Percentiles rank a stretch among this genome's conserved stretches.
Conservation (phyloP, 2,797 vertebrate genomes). For the Rhincodon typus region DNA sequence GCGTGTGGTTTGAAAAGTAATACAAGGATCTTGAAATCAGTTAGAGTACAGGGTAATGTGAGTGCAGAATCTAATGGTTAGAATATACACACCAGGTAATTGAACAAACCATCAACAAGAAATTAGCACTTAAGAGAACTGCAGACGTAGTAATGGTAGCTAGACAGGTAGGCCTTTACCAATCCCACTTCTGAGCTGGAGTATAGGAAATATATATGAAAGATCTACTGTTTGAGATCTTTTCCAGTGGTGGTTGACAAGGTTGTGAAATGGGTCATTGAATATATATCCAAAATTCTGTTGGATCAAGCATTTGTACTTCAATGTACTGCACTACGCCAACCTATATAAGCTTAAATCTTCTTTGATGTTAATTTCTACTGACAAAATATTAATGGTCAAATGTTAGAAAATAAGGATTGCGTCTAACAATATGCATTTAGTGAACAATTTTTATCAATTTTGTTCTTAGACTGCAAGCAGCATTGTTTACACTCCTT, state of each 20-base stretch:
- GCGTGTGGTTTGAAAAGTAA: neutral
- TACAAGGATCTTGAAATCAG: neutral
- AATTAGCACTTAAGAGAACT: neutral
- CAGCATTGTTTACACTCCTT: neutral
- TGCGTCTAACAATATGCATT: neutral
- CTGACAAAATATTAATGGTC: neutral
- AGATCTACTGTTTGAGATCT: neutral
- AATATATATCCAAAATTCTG: neutral
- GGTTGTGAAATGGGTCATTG: neutral
- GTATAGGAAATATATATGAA: neutral
- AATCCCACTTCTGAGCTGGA: neutral
- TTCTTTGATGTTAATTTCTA: neutral
- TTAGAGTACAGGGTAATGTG: neutral
- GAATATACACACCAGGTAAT: neutral
- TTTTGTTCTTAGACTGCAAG: neutral
- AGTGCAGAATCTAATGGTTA: neutral
- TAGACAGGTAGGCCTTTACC: neutral
- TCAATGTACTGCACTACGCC: neutral
- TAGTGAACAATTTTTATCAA: neutral
- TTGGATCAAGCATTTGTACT: neutral
- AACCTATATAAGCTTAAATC: neutral
- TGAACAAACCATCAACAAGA: neutral
- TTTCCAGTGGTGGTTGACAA: neutral
- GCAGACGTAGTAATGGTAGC: neutral
- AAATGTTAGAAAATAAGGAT: slow-evolving; percentile 10